Evolutionary conservation across 2,888 invertebrate genomes (phyloP).

Genomic region (Scelioninae gen. 2): DNA sequence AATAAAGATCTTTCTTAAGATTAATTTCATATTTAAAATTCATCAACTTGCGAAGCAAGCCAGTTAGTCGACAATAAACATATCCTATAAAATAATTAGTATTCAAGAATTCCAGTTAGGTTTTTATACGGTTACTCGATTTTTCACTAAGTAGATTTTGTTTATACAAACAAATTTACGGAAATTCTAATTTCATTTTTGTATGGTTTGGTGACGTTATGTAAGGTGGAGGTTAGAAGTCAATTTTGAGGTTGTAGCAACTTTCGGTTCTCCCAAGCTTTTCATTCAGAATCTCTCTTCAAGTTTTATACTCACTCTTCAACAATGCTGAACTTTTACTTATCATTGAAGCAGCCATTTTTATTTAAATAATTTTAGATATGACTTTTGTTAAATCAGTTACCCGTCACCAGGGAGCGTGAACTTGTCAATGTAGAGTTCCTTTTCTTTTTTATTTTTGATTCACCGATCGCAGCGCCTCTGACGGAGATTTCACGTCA

Average conservation of each 20-base stretch:
- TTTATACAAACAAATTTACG: neutral
- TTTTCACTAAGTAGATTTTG: neutral
- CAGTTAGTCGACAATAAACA: slow-evolving; percentile 2
- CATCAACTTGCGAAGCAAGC: too few relatives aligned
- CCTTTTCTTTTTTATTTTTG: too few relatives aligned
- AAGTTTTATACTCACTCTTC: slow-evolving; percentile 5
- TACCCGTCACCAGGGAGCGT: slow-evolving; percentile 6
- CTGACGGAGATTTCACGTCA: too few relatives aligned
- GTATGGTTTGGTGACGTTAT: neutral
- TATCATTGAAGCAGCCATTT: slow-evolving; percentile 10
- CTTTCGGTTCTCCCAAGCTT: neutral
- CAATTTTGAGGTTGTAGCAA: too few relatives aligned
- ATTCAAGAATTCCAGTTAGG: too few relatives aligned
- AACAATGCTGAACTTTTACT: slow-evolving; percentile 1
- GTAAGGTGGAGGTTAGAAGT: neutral
- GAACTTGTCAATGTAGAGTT: too few relatives aligned
- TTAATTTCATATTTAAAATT: too few relatives aligned
- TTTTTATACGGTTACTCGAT: too few relatives aligned
- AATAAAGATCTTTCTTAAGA: too few relatives aligned
- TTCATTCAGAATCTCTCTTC: neutral
- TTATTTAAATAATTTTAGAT: neutral
- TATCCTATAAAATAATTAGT: slow-evolving; percentile 1
- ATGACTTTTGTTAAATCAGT: neutral
- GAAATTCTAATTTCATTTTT: neutral
- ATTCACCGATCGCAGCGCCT: too few relatives aligned